Percentiles rank a stretch among this genome's conserved stretches.
phyloP scores from a whole-genome alignment of 2,888 invertebrate genomes.

The Ecdyonurus torrentis region DNA sequence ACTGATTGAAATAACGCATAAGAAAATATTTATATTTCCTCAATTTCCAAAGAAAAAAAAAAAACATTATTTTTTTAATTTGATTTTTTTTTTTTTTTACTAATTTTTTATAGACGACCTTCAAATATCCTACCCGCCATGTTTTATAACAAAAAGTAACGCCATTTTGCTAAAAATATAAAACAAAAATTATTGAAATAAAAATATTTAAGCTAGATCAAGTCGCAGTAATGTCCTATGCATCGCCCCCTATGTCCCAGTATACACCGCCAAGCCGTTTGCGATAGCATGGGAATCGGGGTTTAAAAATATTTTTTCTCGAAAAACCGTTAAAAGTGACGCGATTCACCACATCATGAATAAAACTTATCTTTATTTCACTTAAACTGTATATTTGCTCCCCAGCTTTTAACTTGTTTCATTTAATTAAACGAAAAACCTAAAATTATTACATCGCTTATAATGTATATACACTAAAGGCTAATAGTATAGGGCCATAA shows the following conservation, averaged over 20 bases:
- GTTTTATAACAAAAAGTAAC: slow-evolving; percentile 13
- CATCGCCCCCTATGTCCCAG: neutral
- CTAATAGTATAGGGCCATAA: slow-evolving; percentile 2
- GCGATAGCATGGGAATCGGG: neutral
- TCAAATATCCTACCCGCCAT: slow-evolving; percentile 18
- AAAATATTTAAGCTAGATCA: neutral
- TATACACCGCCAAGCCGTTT: neutral
- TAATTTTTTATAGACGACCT: slow-evolving; percentile 15
- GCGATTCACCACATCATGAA: slow-evolving; percentile 14
- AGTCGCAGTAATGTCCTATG: neutral
- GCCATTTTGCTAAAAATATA: slow-evolving; percentile 16
- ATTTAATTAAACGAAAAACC: neutral
- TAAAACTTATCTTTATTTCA: slow-evolving; percentile 16
- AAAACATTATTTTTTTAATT: neutral
- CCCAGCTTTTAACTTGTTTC: neutral
- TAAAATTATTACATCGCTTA: neutral
- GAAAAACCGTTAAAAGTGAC: neutral
- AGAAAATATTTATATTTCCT: neutral
- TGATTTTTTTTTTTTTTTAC: neutral
- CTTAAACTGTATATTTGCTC: neutral
- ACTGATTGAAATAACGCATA: neutral
- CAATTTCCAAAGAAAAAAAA: neutral
- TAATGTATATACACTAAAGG: neutral
- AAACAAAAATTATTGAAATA: slow-evolving; percentile 9
- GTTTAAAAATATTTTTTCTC: neutral